Percentiles rank a stretch among this genome's conserved stretches.
Conservation (phyloP, 1,140 invertebrate genomes). For the Asbolus verrucosus region DNA sequence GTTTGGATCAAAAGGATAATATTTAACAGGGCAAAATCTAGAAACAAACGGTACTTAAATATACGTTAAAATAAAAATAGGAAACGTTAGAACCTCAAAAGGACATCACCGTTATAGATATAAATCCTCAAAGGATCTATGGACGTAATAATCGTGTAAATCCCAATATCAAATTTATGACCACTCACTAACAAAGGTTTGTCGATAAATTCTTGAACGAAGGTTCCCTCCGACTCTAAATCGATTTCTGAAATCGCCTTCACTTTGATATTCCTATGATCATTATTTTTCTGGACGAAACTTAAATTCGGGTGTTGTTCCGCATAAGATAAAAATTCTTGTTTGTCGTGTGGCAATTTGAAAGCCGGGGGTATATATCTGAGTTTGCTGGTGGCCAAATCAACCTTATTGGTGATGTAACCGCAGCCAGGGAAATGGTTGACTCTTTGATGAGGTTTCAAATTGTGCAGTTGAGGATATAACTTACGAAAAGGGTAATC, state of each 20-base stretch:
- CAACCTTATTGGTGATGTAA: conserved; percentile 95
- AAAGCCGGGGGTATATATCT: conserved; percentile 89
- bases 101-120: conserved; percentile 87
- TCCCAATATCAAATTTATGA: conserved; percentile 96
- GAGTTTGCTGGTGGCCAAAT: conserved; percentile 82
- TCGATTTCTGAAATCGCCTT: conserved; percentile 78
- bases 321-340: conserved; percentile 79
- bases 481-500: conserved; percentile 88
- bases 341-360: conserved; percentile 83
- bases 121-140: conserved; percentile 92
- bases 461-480: conserved; percentile 70
- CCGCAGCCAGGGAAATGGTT: conserved; percentile 97
- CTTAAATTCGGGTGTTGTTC: conserved; percentile 75
- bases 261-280: conserved; percentile 90
- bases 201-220: conserved; percentile 91
- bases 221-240: conserved; percentile 79
- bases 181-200: conserved; percentile 87
- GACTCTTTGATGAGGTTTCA: conserved; percentile 83
- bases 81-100: conserved; percentile 82
- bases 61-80: conserved; percentile 2
- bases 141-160: conserved; percentile 93
- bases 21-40: conserved; percentile 92
- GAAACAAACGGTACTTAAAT: conserved; percentile 55
- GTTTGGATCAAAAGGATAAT: conserved; percentile 89
- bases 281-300: conserved; percentile 95